Base-by-base conservation (phyloP, 2,797 vertebrate species). In the Macroramphosus scolopax region DNA sequence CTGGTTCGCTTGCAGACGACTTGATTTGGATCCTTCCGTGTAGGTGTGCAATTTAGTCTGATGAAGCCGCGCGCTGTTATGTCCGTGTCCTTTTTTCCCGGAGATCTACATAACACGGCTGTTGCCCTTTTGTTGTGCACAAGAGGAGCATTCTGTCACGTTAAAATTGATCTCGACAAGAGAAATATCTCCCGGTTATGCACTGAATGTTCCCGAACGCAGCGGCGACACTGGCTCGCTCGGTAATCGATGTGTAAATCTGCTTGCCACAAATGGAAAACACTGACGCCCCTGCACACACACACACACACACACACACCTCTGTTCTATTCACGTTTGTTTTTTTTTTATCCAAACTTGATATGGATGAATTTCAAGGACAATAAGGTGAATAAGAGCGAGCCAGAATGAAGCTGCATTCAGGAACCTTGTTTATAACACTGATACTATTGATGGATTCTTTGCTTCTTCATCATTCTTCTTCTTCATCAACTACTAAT, bases 151-250 rank as follows among this genome's bases (percentile, higher is more conserved):
- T 52, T 63, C 31, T 68, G 61, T 63, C 54, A 46, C 51, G 57
- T 72, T 58, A 69, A 81, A 77, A 72, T 70, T 61, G 59, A 75
- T 78, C 38, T 42, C 37, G 62, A 74, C 70, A 61, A 42, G 68
- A 72, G 33, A 64, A 78, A 70, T 63, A 55, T 68, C 77, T 63
- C 63, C 52, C 58, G 48, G 52, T 57, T 64, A 73, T 63, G 67
- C 57, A 49, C 57, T 29, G 36, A 68, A 51, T 41, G 58, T 64
- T 63, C 51, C 28, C 38, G 47, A 56, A 67, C 40, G 10, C 33
- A 50, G 51, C 12, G 32, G 47, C 65, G 60, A 52, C 69, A 55
- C 44, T 13, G 54, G 43, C 62, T 52, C 6, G 20, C 20, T 22
- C 20, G 22, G 56, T 64, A 76, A 77, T 72, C 55, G 29, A 51